Evolutionary conservation across 2,113 vertebrate species (phyloP).

Genomic region (Gallinago media): DNA sequence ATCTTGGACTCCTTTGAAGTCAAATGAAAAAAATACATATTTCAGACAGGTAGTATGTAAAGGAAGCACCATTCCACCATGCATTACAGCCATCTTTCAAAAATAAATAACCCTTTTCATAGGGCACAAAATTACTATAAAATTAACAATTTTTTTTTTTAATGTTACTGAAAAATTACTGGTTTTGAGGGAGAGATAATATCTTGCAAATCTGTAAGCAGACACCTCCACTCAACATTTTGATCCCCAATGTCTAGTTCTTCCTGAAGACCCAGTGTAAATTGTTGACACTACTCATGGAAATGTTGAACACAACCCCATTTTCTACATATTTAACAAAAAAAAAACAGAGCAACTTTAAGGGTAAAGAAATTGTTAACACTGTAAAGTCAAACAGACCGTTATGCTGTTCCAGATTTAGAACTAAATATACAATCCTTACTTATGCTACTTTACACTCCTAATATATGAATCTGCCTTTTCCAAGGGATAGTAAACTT

Average conservation of each 20-base stretch:
- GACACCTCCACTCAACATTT: neutral
- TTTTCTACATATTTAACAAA: neutral
- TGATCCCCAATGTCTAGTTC: neutral
- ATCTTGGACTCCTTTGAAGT: neutral
- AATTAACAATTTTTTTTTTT: neutral
- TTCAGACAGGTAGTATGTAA: neutral
- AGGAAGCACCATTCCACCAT: neutral
- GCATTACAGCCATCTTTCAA: neutral
- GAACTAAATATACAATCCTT: neutral
- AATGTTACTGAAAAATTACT: neutral
- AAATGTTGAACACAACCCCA: neutral
- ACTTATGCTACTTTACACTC: neutral
- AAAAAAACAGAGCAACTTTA: neutral
- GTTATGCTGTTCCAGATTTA: neutral
- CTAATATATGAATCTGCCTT: neutral
- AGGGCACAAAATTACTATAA: neutral
- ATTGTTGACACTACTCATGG: neutral
- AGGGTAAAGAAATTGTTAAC: neutral
- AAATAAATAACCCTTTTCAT: neutral
- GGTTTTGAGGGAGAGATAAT: rapidly evolving
- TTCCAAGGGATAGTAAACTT: neutral
- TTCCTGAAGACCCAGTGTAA: neutral
- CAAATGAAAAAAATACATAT: neutral
- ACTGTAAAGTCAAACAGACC: neutral
- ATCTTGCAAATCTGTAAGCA: neutral